Evolutionary conservation across 1,140 invertebrate species (phyloP).

Genomic region (Cotesia typhae): DNA sequence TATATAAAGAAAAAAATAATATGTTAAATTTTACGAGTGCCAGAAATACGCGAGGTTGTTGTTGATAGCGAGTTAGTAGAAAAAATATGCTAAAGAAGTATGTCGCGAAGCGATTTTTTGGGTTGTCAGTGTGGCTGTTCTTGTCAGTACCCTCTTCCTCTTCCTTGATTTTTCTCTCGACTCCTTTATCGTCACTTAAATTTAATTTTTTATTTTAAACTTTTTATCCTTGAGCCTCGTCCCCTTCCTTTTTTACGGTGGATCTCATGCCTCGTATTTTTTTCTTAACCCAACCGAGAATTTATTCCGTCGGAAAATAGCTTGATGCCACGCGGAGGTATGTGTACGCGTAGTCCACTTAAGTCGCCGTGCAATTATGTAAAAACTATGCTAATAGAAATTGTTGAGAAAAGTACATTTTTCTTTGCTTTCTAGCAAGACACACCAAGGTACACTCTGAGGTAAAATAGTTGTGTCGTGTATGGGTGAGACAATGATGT

Average conservation of each 20-base stretch:
- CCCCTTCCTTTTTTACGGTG: constrained; percentile 1
- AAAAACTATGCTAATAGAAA: constrained; percentile 65
- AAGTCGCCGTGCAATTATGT: constrained; percentile 55
- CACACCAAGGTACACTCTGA: constrained; percentile 8
- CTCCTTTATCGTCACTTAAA: constrained; percentile 12
- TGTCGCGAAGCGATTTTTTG: constrained; percentile 32
- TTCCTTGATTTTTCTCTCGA: constrained; percentile 13
- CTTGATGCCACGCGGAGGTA: constrained; percentile 28
- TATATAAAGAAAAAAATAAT: constrained; percentile 19
- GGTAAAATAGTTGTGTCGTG: not conserved
- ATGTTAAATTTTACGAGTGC: constrained; percentile 24
- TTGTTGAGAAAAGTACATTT: constrained; percentile 59
- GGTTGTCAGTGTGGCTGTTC: constrained; percentile 31
- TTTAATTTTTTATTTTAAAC: constrained; percentile 23
- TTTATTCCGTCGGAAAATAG: constrained; percentile 55
- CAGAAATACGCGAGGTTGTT: constrained; percentile 21
- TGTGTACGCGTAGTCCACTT: constrained; percentile 44
- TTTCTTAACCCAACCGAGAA: constrained; percentile 40
- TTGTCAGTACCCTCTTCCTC: constrained; percentile 16
- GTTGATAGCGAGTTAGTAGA: constrained; percentile 24
- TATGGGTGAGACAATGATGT: constrained; percentile 12
- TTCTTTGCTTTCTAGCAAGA: constrained; percentile 10
- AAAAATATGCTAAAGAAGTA: constrained; percentile 8
- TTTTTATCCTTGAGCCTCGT: constrained; percentile 25
- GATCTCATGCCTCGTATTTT: not conserved